phyloP scores from a whole-genome alignment of 2,113 vertebrate genomes.

The Microtus ochrogaster region DNA sequence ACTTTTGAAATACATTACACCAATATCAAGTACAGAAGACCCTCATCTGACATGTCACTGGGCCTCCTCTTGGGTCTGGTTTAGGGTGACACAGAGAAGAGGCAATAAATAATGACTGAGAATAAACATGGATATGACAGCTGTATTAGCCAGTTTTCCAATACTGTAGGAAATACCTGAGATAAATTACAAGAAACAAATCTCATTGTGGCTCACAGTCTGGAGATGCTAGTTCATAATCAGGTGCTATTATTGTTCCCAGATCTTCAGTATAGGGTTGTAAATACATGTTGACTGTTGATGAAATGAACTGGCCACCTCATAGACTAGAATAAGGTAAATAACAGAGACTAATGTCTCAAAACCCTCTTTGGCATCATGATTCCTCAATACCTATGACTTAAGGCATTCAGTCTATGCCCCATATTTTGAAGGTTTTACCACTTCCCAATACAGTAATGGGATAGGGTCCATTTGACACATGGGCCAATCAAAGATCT shows the following conservation, averaged over 20 bases:
- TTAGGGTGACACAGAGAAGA: not conserved
- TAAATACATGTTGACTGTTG: not conserved
- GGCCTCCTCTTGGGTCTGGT: not conserved
- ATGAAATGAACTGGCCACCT: not conserved
- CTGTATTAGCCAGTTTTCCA: not conserved
- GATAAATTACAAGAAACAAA: not conserved
- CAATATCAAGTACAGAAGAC: not conserved
- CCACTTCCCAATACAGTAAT: not conserved
- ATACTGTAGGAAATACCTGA: not conserved
- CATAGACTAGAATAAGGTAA: not conserved
- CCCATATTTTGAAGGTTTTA: not conserved
- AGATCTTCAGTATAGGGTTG: not conserved
- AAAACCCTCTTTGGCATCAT: not conserved
- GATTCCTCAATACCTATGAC: not conserved
- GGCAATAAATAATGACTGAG: too few species aligned
- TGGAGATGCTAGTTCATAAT: not conserved
- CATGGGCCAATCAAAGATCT: not conserved
- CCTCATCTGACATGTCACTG: not conserved
- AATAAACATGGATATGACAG: not conserved
- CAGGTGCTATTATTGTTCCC: not conserved
- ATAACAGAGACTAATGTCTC: not conserved
- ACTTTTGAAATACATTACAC: not conserved
- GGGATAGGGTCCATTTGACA: not conserved
- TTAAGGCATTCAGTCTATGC: not conserved
- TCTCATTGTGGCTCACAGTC: not conserved